Evolutionary conservation across 2,113 vertebrate genomes (phyloP), one percentile per base, ranked within the genome.

Genomic region (Eulemur macaco): DNA sequence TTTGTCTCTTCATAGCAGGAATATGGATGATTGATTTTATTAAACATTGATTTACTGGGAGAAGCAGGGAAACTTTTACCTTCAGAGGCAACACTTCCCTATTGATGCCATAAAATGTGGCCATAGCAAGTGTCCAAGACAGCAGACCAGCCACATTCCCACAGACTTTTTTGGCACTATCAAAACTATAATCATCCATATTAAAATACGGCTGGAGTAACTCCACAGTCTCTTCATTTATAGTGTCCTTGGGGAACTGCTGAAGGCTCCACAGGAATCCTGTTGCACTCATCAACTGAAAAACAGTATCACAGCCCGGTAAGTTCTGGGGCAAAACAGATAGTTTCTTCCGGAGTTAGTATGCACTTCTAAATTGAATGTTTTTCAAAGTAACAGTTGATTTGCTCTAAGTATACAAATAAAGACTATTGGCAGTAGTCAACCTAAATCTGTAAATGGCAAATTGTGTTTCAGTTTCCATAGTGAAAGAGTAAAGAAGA

Each of bases 121-220:
- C 98, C 99, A 99, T 99, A 18, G 99, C 98, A 92, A 98, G 93
- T 27, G 99, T 99, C 99, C 99, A 99, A 2, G 99, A 99, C 25
- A 99, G 98, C 54, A 99, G 98, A 63, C 99, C 99, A 66, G 99
- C 99, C 92, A 99, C 99, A 4, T 99, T 99, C 50, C 99, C 99
- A 63, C 99, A 99, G 94, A 99, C 99, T 58, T 99, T 99, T 93
- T 98, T 98, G 81, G 98, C 98, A 83, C 97, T 92, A 82, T 99
- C 98, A 52, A 98, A 90, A 20, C 96, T 98, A 25, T 99, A 99
- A 69, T 99, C 99, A 2, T 99, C 98, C 98, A 99, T 99, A 37
- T 94, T 93, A 94, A 99, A 99, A 94, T 99, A 99, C 1, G 99
- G 99, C 93, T 99, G 98, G 0, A 99, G 91, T n/a, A 99, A 94